Evolutionary conservation across 2,888 invertebrate species (phyloP), one percentile per base, ranked within the genome.

Genomic region (Perithous albicinctus): DNA sequence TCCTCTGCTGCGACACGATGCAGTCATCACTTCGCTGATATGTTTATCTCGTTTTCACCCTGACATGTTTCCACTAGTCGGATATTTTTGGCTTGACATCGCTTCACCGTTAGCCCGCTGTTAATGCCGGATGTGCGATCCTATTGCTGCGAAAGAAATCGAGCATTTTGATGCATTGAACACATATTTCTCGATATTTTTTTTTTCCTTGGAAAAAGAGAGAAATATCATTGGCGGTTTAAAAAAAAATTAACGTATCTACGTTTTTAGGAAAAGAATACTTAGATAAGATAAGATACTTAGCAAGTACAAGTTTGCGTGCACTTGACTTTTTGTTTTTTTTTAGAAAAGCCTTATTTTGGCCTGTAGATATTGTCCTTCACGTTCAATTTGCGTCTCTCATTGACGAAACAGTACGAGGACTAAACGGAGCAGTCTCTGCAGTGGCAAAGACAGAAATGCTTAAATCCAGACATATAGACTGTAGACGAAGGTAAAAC

Each of bases 61-160:
- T 84, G 87, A 89, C 88, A 85, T 83, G 87, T 87, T 88, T 87
- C 84, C 72, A 74, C 79, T 61, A 80, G 76, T 82, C 78, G 83
- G 84, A 82, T 89, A 89, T 89, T 89, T 89, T 88, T 86, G 89
- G 89, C 84, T 67, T 73, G 85, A 84, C 86, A 86, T 75, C 78
- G 32, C 75, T 72, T 67, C 35, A 23, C 48, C 12, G 74, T n/a
- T 59, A 38, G 18, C 48, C 77, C 43, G 23, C 7, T n/a, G 41
- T 74, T 41, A 38, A 72, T 20, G 41, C 59, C 74, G 63, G 74
- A 70, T 48, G 59, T 69, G 48, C 46, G 3, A 61, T 76, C 64
- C 51, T 18, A 20, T 63, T 41, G 38, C 23, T 18, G 5, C 23
- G 38, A 41, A 23, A 35, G 15, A 67, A 18, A 43, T 32, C 56